phyloP scores from a whole-genome alignment of 2,113 vertebrate species.

The Smithornis capensis region DNA sequence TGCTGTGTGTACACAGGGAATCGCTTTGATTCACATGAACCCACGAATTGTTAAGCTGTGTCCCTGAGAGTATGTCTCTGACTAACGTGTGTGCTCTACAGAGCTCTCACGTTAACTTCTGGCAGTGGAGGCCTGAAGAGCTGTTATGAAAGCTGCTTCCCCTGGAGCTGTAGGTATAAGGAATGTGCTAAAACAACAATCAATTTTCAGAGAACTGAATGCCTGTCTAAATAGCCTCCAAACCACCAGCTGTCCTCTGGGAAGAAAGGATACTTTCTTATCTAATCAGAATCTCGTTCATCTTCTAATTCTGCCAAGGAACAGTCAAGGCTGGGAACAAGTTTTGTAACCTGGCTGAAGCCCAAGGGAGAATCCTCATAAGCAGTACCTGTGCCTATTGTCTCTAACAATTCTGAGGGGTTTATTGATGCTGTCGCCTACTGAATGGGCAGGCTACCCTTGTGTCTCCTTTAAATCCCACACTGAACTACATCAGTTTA shows the following conservation, averaged over 20 bases:
- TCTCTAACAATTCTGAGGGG: not conserved
- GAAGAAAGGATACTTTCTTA: not conserved
- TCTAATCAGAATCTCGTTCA: not conserved
- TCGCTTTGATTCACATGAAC: not conserved
- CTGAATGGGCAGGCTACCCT: not conserved
- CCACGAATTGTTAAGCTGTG: not conserved
- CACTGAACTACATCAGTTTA: not conserved
- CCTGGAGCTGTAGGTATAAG: not conserved
- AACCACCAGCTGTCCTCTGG: not conserved
- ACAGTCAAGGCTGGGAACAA: not conserved
- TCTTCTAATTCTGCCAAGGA: not conserved
- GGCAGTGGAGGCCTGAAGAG: not conserved
- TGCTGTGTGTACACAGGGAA: not conserved
- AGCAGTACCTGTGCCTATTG: not conserved
- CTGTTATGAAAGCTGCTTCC: not conserved
- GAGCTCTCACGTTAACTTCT: not conserved
- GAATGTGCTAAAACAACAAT: not conserved
- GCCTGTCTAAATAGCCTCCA: constrained; percentile 3
- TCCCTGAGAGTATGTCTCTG: not conserved
- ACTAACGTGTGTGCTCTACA: not conserved
- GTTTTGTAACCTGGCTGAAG: not conserved
- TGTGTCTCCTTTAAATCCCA: not conserved
- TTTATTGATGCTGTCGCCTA: not conserved
- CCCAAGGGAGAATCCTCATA: not conserved
- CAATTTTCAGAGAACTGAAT: not conserved